These are phyloP conservation scores for Drosophila histrio DNA, from an alignment of 2,888 invertebrate genomes.

Conservation along the genomic window DNA sequence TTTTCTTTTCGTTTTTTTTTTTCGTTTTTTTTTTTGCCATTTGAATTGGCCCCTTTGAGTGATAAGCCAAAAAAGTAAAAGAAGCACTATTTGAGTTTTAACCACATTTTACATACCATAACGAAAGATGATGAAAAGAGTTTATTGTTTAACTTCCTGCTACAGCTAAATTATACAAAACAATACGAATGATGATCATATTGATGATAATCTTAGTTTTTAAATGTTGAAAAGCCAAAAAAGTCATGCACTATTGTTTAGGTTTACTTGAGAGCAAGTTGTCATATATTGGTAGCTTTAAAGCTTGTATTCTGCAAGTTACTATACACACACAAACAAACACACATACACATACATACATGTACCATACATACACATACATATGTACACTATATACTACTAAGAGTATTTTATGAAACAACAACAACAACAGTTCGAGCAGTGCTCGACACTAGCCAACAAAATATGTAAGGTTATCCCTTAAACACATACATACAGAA, in stretches of 20 bases:
- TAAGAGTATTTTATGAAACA: conserved; percentile 71
- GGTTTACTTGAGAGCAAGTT: conserved; percentile 73
- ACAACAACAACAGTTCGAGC: conserved; percentile 49
- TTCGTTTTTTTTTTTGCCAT: conserved; percentile 30
- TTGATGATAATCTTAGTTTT: conserved; percentile 59
- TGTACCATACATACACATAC: conserved; percentile 33
- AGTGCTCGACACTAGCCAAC: conserved; percentile 56
- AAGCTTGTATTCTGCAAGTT: conserved; percentile 77
- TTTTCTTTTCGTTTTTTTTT: conserved; percentile 16
- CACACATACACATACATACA: conserved; percentile 27
- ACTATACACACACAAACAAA: conserved; percentile 38
- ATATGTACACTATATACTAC: conserved; percentile 62
- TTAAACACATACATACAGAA: conserved; percentile 36
- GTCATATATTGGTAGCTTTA: conserved; percentile 78
- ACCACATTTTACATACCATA: conserved; percentile 32
- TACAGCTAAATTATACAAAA: conserved; percentile 53
- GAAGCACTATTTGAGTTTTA: conserved; percentile 37
- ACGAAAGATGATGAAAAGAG: conserved; percentile 20
- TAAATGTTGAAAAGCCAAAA: conserved; percentile 75
- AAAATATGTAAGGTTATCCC: conserved; percentile 34
- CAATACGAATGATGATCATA: conserved; percentile 19
- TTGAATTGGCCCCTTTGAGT: conserved; percentile 58
- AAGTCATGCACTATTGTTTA: conserved; percentile 77
- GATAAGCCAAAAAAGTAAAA: conserved; percentile 49
- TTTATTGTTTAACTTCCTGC: conserved; percentile 59